These are phyloP conservation scores for Alviniconcha marisindica DNA, from an alignment of 1,140 invertebrate species.

Conservation along the genomic window DNA sequence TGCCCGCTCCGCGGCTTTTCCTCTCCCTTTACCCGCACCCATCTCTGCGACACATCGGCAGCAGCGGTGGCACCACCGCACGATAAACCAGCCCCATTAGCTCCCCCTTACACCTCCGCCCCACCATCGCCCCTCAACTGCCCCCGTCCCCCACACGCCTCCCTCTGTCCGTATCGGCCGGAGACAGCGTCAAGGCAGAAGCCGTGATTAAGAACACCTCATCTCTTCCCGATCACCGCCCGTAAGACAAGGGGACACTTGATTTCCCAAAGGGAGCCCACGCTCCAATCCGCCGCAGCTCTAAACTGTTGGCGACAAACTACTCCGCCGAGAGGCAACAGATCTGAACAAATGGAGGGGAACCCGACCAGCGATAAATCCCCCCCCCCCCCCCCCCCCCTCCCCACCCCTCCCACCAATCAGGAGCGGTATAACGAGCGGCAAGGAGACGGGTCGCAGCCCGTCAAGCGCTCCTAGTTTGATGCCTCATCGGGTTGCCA, in stretches of 20 bases:
- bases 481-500: neutral
- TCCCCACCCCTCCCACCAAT: no score
- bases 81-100: constrained; percentile 21
- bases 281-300: neutral
- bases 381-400: no score
- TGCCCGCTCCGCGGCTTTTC: no score
- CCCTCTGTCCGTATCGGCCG: neutral
- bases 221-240: neutral
- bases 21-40: no score
- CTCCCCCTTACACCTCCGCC: no score
- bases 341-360: constrained; percentile 6
- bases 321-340: constrained; percentile 2
- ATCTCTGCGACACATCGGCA: neutral
- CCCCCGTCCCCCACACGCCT: no score
- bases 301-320: constrained; percentile 20
- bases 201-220: constrained; percentile 25
- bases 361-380: neutral
- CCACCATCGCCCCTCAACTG: no score
- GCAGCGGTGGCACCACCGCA: no score
- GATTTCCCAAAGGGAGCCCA: constrained; percentile 29
- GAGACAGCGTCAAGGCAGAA: neutral
- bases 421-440: constrained; percentile 16
- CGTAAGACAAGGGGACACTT: constrained; percentile 18
- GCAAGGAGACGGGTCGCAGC: neutral
- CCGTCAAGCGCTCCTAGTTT: neutral